A percentile compares a stretch with the other conserved stretches of the same genome.
Conservation (phyloP, 2,888 invertebrate species). For the Pasiphila rectangulata region DNA sequence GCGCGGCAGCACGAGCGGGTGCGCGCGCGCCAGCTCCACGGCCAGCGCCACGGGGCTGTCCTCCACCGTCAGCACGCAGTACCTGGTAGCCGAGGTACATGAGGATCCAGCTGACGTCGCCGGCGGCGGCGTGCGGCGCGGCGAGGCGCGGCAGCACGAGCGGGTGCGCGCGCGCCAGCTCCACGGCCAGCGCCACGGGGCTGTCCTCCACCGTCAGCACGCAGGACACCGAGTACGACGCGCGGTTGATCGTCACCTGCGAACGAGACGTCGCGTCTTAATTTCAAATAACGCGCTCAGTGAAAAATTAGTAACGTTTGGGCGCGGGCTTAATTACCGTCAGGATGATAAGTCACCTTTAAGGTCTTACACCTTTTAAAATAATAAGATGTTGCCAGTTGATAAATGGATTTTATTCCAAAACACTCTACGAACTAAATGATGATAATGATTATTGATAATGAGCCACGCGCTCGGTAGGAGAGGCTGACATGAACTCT, state of each 20-base stretch:
- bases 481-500: too few relatives aligned
- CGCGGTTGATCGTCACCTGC: slow-evolving; percentile 86
- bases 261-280: not conserved
- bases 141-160: slow-evolving; percentile 69
- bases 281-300: too few relatives aligned
- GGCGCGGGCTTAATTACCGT: too few relatives aligned
- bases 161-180: slow-evolving; percentile 91
- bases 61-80: slow-evolving; percentile 90
- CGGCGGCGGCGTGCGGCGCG: slow-evolving; percentile 37
- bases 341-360: too few relatives aligned
- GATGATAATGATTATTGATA: too few relatives aligned
- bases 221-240: slow-evolving; percentile 89
- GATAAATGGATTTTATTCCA: too few relatives aligned
- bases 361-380: too few relatives aligned
- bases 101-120: slow-evolving; percentile 78
- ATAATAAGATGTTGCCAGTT: too few relatives aligned
- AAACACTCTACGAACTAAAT: too few relatives aligned
- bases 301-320: too few relatives aligned
- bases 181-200: slow-evolving; percentile 88
- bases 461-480: too few relatives aligned
- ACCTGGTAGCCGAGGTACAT: slow-evolving; percentile 94
- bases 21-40: slow-evolving; percentile 88
- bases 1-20: slow-evolving; percentile 84
- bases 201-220: slow-evolving; percentile 91
- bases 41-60: slow-evolving; percentile 90